Conservation (phyloP, 2,113 vertebrate species). For the Melanerpes aurifrons region DNA sequence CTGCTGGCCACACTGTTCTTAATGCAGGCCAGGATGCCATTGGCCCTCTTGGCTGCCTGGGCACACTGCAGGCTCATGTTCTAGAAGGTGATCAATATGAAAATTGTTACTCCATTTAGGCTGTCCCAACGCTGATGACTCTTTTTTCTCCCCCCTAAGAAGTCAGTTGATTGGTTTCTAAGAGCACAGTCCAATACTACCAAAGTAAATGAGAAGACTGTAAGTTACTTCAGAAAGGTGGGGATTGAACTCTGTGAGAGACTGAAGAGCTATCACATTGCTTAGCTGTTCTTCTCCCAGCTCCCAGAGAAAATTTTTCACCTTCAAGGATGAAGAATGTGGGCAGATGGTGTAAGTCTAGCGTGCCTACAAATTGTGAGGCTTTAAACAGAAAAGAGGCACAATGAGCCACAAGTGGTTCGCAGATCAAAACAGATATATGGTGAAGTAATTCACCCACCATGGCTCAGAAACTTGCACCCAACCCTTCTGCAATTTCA, state of each 20-base stretch:
- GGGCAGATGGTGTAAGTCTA: background rate
- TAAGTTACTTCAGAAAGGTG: background rate
- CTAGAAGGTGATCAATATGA: background rate
- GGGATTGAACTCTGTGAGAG: background rate
- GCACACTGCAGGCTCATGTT: no score
- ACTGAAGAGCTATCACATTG: background rate
- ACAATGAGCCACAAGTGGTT: background rate
- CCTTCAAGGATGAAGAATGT: background rate
- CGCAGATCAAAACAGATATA: background rate
- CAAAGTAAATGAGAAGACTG: background rate
- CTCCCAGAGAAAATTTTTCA: background rate
- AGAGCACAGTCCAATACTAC: background rate
- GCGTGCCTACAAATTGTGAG: background rate
- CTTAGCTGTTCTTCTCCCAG: background rate
- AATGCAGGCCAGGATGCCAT: no score
- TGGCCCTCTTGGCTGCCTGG: no score
- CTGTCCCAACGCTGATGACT: background rate
- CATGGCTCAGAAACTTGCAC: background rate
- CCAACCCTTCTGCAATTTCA: background rate
- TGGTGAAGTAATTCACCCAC: background rate
- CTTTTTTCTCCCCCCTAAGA: background rate
- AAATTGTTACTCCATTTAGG: background rate
- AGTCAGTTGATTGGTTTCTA: background rate
- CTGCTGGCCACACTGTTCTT: no score
- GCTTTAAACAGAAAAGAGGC: background rate